Base-by-base conservation (phyloP, 2,113 vertebrate species). In the Bubalus kerabau region DNA sequence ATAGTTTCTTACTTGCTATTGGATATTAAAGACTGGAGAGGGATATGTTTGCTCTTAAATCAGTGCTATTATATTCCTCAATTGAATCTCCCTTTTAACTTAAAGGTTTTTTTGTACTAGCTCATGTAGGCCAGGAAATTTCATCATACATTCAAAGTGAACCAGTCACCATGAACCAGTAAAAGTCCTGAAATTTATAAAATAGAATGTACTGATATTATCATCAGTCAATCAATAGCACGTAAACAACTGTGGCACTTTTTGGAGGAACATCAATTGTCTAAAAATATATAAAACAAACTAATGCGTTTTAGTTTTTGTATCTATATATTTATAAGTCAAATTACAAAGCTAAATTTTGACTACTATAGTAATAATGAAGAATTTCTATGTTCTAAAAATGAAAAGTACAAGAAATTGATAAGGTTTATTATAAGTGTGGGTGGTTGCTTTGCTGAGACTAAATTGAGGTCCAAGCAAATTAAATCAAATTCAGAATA, bases 201-300 rank as follows among this genome's bases (percentile, higher is more conserved):
- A 96, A 94, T 40, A 48, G 60, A 59, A 60, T 54, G 0, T 24
- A 52, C 71, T 87, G 82, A 10, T 60, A 17, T 36, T 94, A 85
- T 59, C n/a, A 82, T 80, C 24, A 67, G 60, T 60, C 15, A 88
- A 87, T 80, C 54, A 62, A 43, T 80, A 74, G 30, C 59, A 90
- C 19, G 24, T 81, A 90, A 87, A 56, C 24, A 74, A 36, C n/a
- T 16, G n/a, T 19, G 54, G 54, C 30, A 85, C 23, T 62, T 71
- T 60, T 80, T 17, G 85, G 30, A 87, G 16, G 36, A 56, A 94
- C 2, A 50, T 8, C 26, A 91, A 17, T 36, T 94, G 16, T 85
- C 64, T 84, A 88, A 78, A 97, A 97, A 87, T 17, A 86, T 23
- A 23, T 32, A 87, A 93, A 96, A 82, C 48, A 88, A 93, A 59